Evolutionary conservation across 2,888 invertebrate species (phyloP), one percentile per base, ranked within the genome.

Genomic region (Lacanobia oleracea): DNA sequence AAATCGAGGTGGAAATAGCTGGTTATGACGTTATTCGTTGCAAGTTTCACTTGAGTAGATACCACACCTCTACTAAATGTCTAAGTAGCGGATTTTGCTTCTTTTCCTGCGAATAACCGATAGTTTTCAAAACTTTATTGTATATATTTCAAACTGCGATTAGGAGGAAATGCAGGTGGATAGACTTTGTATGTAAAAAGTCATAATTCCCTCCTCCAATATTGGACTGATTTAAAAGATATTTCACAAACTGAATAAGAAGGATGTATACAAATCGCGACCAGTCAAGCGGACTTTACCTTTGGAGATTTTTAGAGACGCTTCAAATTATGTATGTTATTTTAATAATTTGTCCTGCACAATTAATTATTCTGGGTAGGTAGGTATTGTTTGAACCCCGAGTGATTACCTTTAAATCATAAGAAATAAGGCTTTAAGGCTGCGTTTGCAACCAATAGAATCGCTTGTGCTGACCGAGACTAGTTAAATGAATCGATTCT

Each of bases 1-100:
- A 78, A 78, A 74, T 60, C 59, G 43, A 65, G 14, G 43, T 67
- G 56, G 37, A 67, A 83, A 79, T 16, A 40, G 18, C 10, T 50
- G 51, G 23, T 62, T 43, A 27, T 59, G 14, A 68, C 14, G 59
- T 60, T 21, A 54, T 43, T 16, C 7, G 0, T 33, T 37, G 6
- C 6, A 45, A 61, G 18, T 27, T 67, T 27, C 1, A 23, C 14
- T 57, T 37, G n/a, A 37, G n/a, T n/a, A 57, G 0, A 12, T 56
- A 10, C 1, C 8, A 27, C 37, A 37, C 3, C n/a, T 33, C 16
- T 27, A 14, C n/a, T 33, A 33, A 33, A 6, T 50, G 8, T n/a
- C 9, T n/a, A 50, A n/a, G 50, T 43, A 14, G 6, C n/a, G n/a
- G 4, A 3, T 50, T 50, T 21, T 50, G n/a, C n/a, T 9, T 12